A percentile compares a stretch with the other conserved stretches of the same genome.
These are phyloP conservation scores for Formica selysi DNA, from an alignment of 1,140 invertebrate genomes.

Conservation along the genomic window DNA sequence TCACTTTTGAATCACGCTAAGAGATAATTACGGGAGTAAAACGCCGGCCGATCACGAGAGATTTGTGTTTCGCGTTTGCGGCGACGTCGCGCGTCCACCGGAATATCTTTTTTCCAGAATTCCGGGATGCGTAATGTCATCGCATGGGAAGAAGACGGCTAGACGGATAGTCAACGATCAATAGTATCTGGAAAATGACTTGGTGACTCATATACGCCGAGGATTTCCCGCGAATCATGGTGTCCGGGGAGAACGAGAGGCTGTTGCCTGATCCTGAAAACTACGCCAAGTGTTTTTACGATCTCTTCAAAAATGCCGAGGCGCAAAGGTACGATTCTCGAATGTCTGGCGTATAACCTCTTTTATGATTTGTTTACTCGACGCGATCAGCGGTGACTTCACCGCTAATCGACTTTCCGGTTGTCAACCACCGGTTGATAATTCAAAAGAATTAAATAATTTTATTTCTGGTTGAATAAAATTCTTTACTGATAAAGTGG, in stretches of 20 bases:
- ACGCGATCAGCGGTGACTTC: conserved; percentile 64
- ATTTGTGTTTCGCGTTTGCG: not conserved
- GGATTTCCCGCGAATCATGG: conserved; percentile 80
- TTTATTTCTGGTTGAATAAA: not conserved
- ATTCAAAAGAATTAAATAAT: not conserved
- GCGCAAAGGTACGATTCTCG: conserved; percentile 86
- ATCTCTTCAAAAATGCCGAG: conserved; percentile 87
- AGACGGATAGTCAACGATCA: conserved; percentile 82
- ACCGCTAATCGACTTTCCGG: conserved; percentile 11
- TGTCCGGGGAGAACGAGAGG: conserved; percentile 83
- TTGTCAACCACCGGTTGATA: not conserved
- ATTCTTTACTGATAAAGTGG: not conserved
- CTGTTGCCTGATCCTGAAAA: conserved; percentile 88
- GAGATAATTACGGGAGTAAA: conserved; percentile 1
- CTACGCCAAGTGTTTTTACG: conserved; percentile 88
- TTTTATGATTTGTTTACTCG: conserved; percentile 78
- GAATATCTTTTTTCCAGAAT: conserved; percentile 17
- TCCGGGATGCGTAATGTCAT: conserved; percentile 69
- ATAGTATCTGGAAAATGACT: conserved; percentile 85
- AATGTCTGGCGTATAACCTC: conserved; percentile 79
- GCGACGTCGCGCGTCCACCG: not conserved
- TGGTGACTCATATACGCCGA: conserved; percentile 77
- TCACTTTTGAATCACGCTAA: conserved; percentile 47
- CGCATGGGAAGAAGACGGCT: conserved; percentile 77
- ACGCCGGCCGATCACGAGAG: not conserved